A percentile compares a stretch with the other conserved stretches of the same genome.
Evolutionary conservation across 1,140 invertebrate species (phyloP).

Genomic region (Drosophila takahashii): DNA sequence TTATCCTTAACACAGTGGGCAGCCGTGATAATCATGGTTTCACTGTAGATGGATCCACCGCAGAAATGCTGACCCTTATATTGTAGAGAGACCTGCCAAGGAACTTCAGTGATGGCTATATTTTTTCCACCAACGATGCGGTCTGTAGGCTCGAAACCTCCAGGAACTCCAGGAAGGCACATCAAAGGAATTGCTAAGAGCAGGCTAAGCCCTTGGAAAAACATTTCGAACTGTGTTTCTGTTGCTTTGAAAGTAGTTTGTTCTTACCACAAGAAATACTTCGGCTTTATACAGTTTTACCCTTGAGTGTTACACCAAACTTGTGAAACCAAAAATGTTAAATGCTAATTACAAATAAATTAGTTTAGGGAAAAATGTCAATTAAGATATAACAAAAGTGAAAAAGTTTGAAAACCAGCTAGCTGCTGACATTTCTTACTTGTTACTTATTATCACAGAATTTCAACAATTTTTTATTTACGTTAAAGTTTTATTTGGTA

Average conservation of each 20-base stretch:
- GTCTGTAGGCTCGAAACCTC: background rate
- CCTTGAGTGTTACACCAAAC: background rate
- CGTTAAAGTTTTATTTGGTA: too few relatives aligned
- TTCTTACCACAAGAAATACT: background rate
- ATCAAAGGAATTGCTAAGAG: conserved; percentile 1
- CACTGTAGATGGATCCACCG: conserved; percentile 86
- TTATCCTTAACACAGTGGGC: conserved; percentile 85
- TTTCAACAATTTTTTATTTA: too few relatives aligned
- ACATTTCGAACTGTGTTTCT: background rate
- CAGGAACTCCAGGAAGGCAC: background rate
- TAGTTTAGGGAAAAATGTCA: too few relatives aligned
- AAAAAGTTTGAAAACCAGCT: background rate
- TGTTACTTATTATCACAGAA: too few relatives aligned
- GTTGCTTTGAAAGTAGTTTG: background rate
- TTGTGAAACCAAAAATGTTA: too few relatives aligned
- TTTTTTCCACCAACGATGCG: conserved; percentile 26
- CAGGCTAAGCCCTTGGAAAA: background rate
- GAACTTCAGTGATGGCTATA: conserved; percentile 85
- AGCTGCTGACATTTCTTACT: too few relatives aligned
- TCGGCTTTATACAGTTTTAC: background rate
- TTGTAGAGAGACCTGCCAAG: conserved; percentile 85
- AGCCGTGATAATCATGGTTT: conserved; percentile 85
- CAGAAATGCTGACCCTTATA: conserved; percentile 80
- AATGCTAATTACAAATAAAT: too few relatives aligned
- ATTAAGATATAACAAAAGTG: background rate